Evolutionary conservation across 2,888 invertebrate species (phyloP), one percentile per base, ranked within the genome.

Genomic region (Drosophila borealis): DNA sequence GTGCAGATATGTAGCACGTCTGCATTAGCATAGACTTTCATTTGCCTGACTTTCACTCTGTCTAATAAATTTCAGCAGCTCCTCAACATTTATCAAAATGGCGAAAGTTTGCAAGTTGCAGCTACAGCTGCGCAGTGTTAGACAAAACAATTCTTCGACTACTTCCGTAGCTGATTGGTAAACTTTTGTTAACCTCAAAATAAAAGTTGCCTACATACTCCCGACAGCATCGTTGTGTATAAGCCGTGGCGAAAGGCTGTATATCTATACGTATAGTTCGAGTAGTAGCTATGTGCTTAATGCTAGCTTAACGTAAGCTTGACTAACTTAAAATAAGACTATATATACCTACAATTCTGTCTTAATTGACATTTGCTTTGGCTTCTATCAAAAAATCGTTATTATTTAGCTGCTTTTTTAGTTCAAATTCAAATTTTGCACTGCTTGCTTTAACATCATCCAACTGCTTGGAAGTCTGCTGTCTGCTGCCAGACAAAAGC

Each of bases 51-150:
- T n/a, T n/a, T 64, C 61, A 55, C 65, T 60, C 50, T 61, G 62
- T 59, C 66, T 59, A 73, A 85, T 89, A 89, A 88, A 89, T 85
- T 73, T 88, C 57, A 72, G 51, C 64, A 72, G 68, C 67, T 41
- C 64, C 60, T 61, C 60, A 69, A 70, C 72, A 84, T 87, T 70
- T 78, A 70, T 84, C 79, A 88, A 70, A 74, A 71, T 70, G 67
- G 56, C 53, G 49, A 64, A 76, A 83, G 54, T 71, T 76, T 61
- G 8, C 44, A 11, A 71, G 36, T 13, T 36, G 45, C 70, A 57
- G 74, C 63, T 78, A 71, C 88, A 80, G 61, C 69, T 83, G 84
- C 78, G 75, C 89, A 75, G 39, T 73, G 54, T 36, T 54, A 6
- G 39, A 14, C 57, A 50, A 46, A 54, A 70, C 60, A 48, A 45